A percentile compares a stretch with the other conserved stretches of the same genome.
These are phyloP conservation scores for Montipora efflorescens DNA, from an alignment of 64 coral and sea anemone genomes.

Conservation along the genomic window DNA sequence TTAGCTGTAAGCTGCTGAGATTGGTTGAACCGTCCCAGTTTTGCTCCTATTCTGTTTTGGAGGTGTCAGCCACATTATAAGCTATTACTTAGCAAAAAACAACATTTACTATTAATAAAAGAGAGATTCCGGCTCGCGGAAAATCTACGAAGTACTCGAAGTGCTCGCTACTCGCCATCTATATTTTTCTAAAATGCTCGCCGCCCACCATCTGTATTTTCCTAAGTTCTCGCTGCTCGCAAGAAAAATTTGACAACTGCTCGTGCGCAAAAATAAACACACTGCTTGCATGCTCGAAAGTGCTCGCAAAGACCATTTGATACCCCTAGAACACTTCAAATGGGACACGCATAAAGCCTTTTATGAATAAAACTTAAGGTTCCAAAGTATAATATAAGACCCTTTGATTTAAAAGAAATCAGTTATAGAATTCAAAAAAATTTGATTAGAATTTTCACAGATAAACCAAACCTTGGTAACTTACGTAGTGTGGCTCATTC, in stretches of 20 bases:
- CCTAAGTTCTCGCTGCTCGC: background rate
- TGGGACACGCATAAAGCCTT: no score
- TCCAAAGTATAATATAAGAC: no score
- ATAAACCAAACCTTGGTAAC: no score
- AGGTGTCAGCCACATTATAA: background rate
- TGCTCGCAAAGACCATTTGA: background rate
- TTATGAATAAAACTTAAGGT: no score
- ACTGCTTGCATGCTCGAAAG: background rate
- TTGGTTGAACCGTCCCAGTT: background rate
- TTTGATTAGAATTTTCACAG: no score
- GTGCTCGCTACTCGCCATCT: background rate
- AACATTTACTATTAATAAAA: background rate
- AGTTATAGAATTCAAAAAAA: no score
- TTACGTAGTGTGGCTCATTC: no score
- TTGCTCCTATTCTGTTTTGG: no score
- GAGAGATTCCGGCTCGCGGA: background rate
- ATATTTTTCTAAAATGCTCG: background rate
- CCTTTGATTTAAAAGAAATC: no score
- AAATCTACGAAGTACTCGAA: constrained; percentile 14
- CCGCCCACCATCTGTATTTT: background rate
- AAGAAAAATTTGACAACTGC: no score
- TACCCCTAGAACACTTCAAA: background rate
- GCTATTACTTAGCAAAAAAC: constrained; percentile 4
- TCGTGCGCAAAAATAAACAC: background rate
- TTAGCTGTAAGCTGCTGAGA: background rate